phyloP scores from a whole-genome alignment of 2,797 vertebrate genomes.

The Ptychobarbus kaznakovi region DNA sequence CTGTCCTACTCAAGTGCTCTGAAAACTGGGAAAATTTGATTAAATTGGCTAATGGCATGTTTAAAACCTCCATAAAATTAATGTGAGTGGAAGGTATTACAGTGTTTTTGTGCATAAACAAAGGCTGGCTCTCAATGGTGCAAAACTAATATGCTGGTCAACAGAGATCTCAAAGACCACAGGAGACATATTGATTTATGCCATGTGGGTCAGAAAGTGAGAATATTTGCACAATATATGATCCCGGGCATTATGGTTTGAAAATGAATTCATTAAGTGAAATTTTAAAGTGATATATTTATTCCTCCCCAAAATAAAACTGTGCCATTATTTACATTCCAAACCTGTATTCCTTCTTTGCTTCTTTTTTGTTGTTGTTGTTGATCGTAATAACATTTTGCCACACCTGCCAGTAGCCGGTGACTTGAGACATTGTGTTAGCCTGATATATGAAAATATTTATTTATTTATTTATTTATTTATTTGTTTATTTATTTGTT shows the following conservation, averaged over 20 bases:
- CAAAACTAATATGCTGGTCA: conserved; percentile 75
- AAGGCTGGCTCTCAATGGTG: conserved; percentile 73
- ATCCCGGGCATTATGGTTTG: background rate
- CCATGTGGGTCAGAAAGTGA: conserved; percentile 58
- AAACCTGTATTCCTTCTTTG: background rate
- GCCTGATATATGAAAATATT: background rate
- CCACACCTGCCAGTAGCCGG: background rate
- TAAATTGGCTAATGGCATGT: conserved; percentile 88
- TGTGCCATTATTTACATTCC: background rate
- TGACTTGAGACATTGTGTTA: background rate
- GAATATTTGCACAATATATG: conserved; percentile 43
- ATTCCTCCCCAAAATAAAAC: background rate
- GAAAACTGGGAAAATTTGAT: conserved; percentile 85
- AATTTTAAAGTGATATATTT: background rate
- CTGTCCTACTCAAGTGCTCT: conserved; percentile 83
- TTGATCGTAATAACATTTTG: background rate
- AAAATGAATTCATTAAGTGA: background rate
- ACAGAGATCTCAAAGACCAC: conserved; percentile 76
- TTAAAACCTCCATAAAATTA: conserved; percentile 86
- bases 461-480: no score
- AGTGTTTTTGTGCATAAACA: conserved; percentile 75
- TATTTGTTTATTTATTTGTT: no score
- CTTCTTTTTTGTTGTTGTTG: background rate
- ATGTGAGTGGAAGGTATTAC: conserved; percentile 84
- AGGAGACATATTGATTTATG: conserved; percentile 74